These are phyloP conservation scores for Tolypeutes matacus DNA, from an alignment of 2,797 vertebrate species.

Conservation along the genomic window DNA sequence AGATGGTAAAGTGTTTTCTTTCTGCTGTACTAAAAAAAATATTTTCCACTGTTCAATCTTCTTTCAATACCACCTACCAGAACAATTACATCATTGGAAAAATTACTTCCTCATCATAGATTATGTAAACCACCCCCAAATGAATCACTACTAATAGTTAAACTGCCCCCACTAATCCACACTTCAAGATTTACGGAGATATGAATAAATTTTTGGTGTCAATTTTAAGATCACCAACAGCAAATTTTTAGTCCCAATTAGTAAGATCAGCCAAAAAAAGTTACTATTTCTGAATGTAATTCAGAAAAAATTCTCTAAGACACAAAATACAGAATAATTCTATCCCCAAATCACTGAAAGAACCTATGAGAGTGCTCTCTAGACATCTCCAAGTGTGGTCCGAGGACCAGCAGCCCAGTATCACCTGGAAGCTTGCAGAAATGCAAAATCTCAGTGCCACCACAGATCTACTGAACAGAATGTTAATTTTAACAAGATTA, in stretches of 20 bases:
- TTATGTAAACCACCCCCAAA: background rate
- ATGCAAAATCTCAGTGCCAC: background rate
- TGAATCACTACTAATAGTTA: slow-evolving; percentile 33
- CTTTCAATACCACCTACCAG: background rate
- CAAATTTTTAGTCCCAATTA: slow-evolving; percentile 19
- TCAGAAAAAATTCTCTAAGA: slow-evolving; percentile 31
- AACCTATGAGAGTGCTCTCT: background rate
- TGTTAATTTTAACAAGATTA: background rate
- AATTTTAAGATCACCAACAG: background rate
- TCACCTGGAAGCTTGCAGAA: background rate
- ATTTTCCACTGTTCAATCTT: background rate
- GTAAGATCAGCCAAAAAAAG: background rate
- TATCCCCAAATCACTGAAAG: background rate
- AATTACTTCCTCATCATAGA: background rate
- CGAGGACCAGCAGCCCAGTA: background rate
- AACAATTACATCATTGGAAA: background rate
- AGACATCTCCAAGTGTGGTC: background rate
- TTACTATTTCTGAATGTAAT: slow-evolving; percentile 1
- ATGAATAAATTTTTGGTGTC: background rate
- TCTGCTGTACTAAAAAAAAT: background rate
- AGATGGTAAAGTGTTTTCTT: slow-evolving; percentile 32
- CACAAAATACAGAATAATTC: slow-evolving; percentile 10
- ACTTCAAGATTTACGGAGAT: background rate
- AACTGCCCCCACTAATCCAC: background rate
- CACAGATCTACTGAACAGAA: background rate